Evolutionary conservation across 2,888 invertebrate species (phyloP), one percentile per base, ranked within the genome.

Genomic region (Coremacera marginata): DNA sequence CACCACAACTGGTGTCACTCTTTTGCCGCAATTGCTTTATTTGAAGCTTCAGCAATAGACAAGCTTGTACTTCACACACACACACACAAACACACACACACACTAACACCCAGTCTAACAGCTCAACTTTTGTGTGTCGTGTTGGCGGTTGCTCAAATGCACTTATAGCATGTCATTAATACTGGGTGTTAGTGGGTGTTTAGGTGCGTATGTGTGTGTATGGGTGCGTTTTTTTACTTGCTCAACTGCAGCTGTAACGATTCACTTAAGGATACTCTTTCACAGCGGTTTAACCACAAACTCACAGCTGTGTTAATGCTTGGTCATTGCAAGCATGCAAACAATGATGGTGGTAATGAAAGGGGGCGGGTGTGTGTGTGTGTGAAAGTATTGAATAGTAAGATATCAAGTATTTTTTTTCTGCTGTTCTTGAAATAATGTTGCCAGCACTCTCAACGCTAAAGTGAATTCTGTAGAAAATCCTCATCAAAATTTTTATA

Each of bases 81-180:
- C 55, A 52, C 60, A 52, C 67, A 52, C 37, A 37, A 8, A 31
- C 7, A 34, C 34, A 37, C 49, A 34, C 67, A 52, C 57, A 31
- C 8, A 25, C 16, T 8, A 14, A 49, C 22, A 19, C 25, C 65
- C 5, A 57, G 44, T 44, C 44, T 25, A 60, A 4, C 19, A 60
- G 27, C 27, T 60, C 25, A 27, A 14, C 27, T 60, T 16, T 5
- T 27, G 27, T n/a, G 4, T 22, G n/a, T 51, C 16, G 11, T 25
- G 19, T 49, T 19, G 22, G 11, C 22, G 9, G 44, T 22, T 51
- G 16, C 5, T 49, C 25, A 55, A 70, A 52, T 16, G 70, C 27
- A 52, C 52, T 70, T 37, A 65, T 16, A 52, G 55, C 70, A n/a
- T 70, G 70, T 51, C 55, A 70, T 31, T 70, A 27, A 19, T 52